Percentiles rank a stretch among this genome's conserved stretches.
phyloP scores from a whole-genome alignment of 2,113 vertebrate genomes.

The Cheirogaleus medius region DNA sequence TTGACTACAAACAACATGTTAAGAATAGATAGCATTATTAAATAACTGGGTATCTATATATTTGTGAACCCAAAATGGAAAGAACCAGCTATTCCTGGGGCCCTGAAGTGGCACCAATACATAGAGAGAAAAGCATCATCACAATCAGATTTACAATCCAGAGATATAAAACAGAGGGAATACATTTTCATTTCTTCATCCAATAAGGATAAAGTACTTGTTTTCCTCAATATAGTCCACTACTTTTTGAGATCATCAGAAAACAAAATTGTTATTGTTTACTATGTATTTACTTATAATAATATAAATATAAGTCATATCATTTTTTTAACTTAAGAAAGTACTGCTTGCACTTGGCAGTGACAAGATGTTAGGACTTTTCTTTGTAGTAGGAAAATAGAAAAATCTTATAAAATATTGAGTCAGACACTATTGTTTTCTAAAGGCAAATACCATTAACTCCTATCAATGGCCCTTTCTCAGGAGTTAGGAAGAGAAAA shows the following conservation, averaged over 20 bases:
- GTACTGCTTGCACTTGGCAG: neutral
- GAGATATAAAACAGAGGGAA: neutral
- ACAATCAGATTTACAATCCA: neutral
- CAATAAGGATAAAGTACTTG: neutral
- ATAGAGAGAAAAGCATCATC: neutral
- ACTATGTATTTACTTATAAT: neutral
- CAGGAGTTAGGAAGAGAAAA: conserved; percentile 44
- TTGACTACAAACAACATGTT: neutral
- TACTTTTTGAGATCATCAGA: neutral
- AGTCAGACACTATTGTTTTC: conserved; percentile 51
- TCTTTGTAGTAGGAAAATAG: conserved; percentile 45
- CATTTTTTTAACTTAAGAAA: neutral
- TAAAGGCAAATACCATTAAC: conserved; percentile 37
- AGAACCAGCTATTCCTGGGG: neutral
- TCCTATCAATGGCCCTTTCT: conserved; percentile 31
- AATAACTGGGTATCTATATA: neutral
- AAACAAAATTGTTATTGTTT: neutral
- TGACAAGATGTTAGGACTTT: neutral
- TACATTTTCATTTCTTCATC: neutral
- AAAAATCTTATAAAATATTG: conserved; percentile 42
- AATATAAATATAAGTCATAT: neutral
- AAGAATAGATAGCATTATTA: neutral
- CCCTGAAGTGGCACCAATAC: neutral
- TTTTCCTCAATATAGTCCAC: neutral
- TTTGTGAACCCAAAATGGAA: neutral